A percentile compares a stretch with the other conserved stretches of the same genome.
These are phyloP conservation scores for Actinemys pallida DNA, from an alignment of 2,113 vertebrate genomes.

Conservation along the genomic window DNA sequence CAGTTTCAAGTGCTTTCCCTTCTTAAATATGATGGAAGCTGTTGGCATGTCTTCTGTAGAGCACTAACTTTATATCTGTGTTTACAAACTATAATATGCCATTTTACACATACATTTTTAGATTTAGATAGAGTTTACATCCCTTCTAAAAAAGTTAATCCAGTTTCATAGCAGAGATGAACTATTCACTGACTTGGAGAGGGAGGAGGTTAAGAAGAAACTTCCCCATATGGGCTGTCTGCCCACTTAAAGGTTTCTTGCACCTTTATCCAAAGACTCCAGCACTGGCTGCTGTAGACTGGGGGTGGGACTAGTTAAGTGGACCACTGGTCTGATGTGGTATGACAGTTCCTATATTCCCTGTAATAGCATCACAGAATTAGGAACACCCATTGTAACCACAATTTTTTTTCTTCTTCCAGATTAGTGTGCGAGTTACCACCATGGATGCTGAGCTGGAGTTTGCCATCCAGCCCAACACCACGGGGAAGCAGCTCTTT, in stretches of 20 bases:
- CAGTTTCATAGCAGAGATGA: neutral
- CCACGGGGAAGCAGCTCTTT: conserved; percentile 96
- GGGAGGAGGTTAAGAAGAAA: neutral
- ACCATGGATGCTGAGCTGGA: conserved; percentile 99
- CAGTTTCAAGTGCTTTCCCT: neutral
- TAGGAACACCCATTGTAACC: neutral
- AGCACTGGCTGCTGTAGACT: neutral
- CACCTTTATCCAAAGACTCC: neutral
- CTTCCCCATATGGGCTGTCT: neutral
- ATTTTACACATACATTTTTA: fast-evolving
- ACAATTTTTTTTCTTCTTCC: neutral
- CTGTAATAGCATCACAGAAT: neutral
- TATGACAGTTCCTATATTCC: neutral
- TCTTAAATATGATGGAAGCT: neutral
- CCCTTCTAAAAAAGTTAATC: too few species aligned
- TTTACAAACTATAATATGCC: neutral
- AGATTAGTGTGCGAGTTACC: conserved; percentile 96
- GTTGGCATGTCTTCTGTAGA: neutral
- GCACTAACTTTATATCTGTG: neutral
- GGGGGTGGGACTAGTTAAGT: neutral
- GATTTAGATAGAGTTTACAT: neutral
- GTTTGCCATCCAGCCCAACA: conserved; percentile 98
- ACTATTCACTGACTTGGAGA: neutral
- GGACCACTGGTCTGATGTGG: neutral
- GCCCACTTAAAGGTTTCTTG: neutral